Base-by-base conservation (phyloP, 2,113 vertebrate genomes). In the Odocoileus virginianus region DNA sequence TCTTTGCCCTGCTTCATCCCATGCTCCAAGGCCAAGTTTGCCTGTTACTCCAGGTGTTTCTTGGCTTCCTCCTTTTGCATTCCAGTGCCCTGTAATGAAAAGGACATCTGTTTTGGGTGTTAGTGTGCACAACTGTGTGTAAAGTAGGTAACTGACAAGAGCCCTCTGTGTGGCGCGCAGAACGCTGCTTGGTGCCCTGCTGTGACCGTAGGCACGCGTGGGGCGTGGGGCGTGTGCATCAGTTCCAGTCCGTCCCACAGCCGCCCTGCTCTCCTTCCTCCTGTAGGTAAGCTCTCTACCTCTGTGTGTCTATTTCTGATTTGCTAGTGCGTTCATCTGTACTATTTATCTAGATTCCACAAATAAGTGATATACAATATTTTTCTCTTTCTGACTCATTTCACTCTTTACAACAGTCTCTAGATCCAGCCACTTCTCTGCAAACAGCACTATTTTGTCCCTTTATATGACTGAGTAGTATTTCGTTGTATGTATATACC, bases 181-280 rank as follows among this genome's bases (percentile, higher is more conserved):
- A 43, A 3, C 5, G 6, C 67, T 7, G 3, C 71, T 76, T 4
- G 21, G 23, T 43, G 71, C 36, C 27, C 23, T 27, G 36, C 27
- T 6, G 1, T 40, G 36, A 27, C 40, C 0, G 25, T 27, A 43
- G 5, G 0, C 13, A 14, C 7, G 7, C 6, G 45, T 12, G 33
- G 28, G 33, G 7, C 6, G 45, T 12, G 33, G 28, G 33, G 45
- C 28, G 19, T 11, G 16, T 3, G 16, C 50, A 8, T 33, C 45
- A 50, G 1, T 33, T 47, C 45, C 45, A 19, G 2, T 81, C 33
- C 16, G 12, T 50, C 78, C 78, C 45, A 81, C 16, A 17, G 45
- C 45, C 2, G 4, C 64, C n/a, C 64, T 23, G 64, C n/a, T 71
- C 1, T 28, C 15, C 28, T 81, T 47, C 45, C 78, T 30, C 25